Evolutionary conservation across 92 coral and sea anemone species (phyloP), one percentile per base, ranked within the genome.

Genomic region (Palythoa grandiflora): DNA sequence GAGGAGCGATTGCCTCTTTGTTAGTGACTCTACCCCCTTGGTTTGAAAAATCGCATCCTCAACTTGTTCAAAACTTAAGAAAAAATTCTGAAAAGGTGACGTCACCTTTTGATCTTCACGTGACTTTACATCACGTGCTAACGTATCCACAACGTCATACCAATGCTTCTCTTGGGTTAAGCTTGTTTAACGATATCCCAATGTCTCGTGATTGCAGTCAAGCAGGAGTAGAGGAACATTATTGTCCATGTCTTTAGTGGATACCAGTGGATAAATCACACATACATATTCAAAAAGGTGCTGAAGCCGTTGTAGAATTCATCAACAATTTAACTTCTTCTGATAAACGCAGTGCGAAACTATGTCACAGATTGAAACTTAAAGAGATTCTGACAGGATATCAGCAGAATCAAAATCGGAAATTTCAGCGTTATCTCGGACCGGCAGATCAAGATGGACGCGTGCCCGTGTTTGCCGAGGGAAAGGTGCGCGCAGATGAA

Each of bases 191-290:
- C 53, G 84, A 77, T 21, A 93, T 96, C 13, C 91, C 92, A 9
- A 63, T 73, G 47, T 84, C 93, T 52, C 96, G 99, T 75, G 94
- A 92, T 47, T 96, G 99, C 76, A 77, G 84, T 37, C 80, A 87
- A 17, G 93, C 98, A 11, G 97, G 99, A 2, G 94, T 96, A 4
- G 95, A 95, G 10, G 96, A 92, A 36, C 99, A 96, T 79, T 95
- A 96, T 92, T 96, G 99, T 90, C 97, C 99, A 81, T 96, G 99
- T 88, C 78, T 95, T 44, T 93, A 90, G 36, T 87, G 92, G 90
- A 88, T 92, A 74, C 54, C 90, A 54, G 92, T 92, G 38, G 89
- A 93, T 83, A 84, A 88, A 9, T 59, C 90, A 57, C 94, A 89
- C 77, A 39, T 48, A 36, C 98, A 95, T 79, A 91, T 92, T 71